Base-by-base conservation (phyloP, 2,888 invertebrate genomes). In the Acronicta leporina region DNA sequence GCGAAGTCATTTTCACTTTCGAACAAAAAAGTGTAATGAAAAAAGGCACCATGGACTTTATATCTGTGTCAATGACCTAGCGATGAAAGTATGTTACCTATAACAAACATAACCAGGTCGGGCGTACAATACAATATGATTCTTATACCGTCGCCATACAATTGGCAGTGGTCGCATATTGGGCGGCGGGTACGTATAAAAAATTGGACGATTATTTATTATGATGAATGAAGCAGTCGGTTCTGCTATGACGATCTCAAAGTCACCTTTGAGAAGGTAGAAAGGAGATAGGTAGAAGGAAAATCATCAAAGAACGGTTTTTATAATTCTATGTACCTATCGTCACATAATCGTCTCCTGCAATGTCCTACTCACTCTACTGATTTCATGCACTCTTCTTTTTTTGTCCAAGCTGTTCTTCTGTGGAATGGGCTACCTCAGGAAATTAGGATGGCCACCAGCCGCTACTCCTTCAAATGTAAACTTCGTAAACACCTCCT, bases 1-100 rank as follows among this genome's bases (percentile, higher is more conserved):
- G 61, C 72, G 70, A 72, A 83, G 73, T 73, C 60, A 82, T 85
- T 87, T 87, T 89, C 88, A 87, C 88, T 89, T 88, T 86, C 85
- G 67, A 80, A 84, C 76, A 84, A 81, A 75, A 83, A 87, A 82
- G 33, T 11, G 68, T 67, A 61, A 62, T 68, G 74, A 72, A 82
- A 82, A 84, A 84, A 77, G 63, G 35, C 73, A 75, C 78, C 76
- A 81, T 81, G 76, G 74, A 78, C 68, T 78, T 77, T 71, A 77
- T 78, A 84, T 81, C 81, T 84, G 79, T 84, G 88, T 83, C 87
- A 81, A 80, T 86, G 87, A 85, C 86, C 87, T 68, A 78, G 70
- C 71, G 81, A 85, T 79, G 85, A 87, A 86, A 88, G 86, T 86
- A 77, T 80, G 80, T 70, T 80, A 73, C 50, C 71, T 64, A 57